These are phyloP conservation scores for Ceryle rudis DNA, from an alignment of 2,797 vertebrate genomes.

Conservation along the genomic window DNA sequence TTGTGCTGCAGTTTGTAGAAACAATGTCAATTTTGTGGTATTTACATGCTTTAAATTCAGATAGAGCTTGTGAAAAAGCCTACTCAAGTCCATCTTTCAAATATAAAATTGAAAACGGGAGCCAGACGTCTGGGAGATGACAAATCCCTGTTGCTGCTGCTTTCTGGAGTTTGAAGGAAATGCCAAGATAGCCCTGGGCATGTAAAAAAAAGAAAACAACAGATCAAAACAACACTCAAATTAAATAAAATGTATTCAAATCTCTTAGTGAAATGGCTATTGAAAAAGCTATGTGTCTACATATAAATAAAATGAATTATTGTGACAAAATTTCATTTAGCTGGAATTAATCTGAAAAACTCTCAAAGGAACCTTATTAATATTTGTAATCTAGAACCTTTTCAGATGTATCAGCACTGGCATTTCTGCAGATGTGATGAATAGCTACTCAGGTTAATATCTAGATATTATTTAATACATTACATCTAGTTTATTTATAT, in stretches of 20 bases:
- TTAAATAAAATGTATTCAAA: neutral
- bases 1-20: neutral
- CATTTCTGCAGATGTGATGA: neutral
- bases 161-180: neutral
- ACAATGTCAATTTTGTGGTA: neutral
- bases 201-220: neutral
- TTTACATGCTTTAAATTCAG: neutral
- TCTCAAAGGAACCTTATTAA: neutral
- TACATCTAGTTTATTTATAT: neutral
- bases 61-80: neutral
- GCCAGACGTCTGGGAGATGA: neutral
- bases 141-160: neutral
- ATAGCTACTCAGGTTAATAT: neutral
- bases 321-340: neutral
- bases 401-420: neutral
- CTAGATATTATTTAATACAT: neutral
- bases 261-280: neutral
- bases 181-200: neutral
- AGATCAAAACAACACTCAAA: neutral
- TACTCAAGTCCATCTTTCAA: neutral
- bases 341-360: neutral
- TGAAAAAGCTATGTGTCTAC: neutral
- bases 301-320: neutral
- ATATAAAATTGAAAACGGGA: neutral
- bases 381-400: neutral